Evolutionary conservation across 2,113 vertebrate genomes (phyloP).

Genomic region (Cyanoramphus novaezelandiae): DNA sequence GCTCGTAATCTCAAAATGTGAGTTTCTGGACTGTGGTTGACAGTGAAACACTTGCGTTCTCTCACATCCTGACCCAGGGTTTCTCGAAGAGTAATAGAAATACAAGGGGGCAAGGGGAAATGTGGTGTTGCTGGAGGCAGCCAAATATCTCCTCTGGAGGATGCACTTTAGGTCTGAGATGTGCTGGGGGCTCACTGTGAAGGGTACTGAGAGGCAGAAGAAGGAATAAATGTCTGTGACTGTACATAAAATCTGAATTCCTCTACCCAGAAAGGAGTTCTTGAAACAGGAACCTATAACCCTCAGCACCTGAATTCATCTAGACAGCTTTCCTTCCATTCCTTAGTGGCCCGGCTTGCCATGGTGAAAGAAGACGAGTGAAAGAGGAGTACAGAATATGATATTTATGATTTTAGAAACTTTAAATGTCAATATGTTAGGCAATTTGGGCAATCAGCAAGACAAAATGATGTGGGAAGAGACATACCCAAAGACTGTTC

Average conservation of each 20-base stretch:
- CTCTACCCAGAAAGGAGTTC: not conserved
- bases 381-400: not conserved
- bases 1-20: not conserved
- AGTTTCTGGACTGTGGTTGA: not conserved
- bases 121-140: not conserved
- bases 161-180: not conserved
- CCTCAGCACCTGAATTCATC: not conserved
- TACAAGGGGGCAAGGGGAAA: not conserved
- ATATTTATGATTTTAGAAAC: not conserved
- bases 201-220: not conserved
- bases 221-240: not conserved
- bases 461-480: not conserved
- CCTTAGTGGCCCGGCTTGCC: not conserved
- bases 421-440: not conserved
- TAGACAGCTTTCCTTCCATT: not conserved
- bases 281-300: not conserved
- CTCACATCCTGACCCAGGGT: not conserved
- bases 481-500: not conserved
- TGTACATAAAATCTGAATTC: not conserved
- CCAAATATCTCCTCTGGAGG: not conserved
- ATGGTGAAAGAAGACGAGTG: not conserved
- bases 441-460: not conserved
- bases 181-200: not conserved
- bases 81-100: constrained; percentile 5
- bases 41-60: not conserved